Base-by-base conservation (phyloP, 2,113 vertebrate genomes). In the Myiagra hebetior region DNA sequence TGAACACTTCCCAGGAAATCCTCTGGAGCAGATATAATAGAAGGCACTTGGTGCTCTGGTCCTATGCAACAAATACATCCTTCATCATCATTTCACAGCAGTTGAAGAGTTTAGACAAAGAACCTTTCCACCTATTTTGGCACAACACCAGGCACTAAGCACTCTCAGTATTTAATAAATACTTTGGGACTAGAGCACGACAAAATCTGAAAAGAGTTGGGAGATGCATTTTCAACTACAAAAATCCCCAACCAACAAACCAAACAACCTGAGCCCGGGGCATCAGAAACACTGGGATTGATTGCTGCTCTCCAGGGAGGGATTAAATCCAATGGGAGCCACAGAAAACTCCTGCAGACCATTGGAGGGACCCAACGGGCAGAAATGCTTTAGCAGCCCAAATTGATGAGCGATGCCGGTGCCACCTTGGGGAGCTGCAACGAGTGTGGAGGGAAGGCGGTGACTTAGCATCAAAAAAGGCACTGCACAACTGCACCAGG, bases 1-100 rank as follows among this genome's bases (percentile, higher is more conserved):
- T 93, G 92, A 97, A 90, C 60, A 76, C 87, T 96, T 90, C 93
- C 81, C 95, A 97, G 89, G 94, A 97, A 97, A 97, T 97, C 96
- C 97, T 96, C 85, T 17, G 47, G 81, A 94, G 92, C 87, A 92
- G 79, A 94, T 82, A 88, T 55, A 96, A 94, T 33, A 86, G 82
- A 82, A 96, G 78, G 94, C 87, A 76, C 84, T 93, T 31, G 62
- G 88, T 93, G 76, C 81, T 95, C 62, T 41, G 63, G 79, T 87
- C 68, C 95, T 85, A 60, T 13, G 33, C 65, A 92, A 86, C 76
- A 78, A 94, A 83, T 42, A 72, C 41, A 74, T 27, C n/a, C 69
- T 62, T 56, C 2, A 27, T 20, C 41, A 9, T 37, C 1, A 0
- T 52, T 85, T 77, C 11, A 11, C 7, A 56, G 49, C 60, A 63